Evolutionary conservation across 2,888 invertebrate genomes (phyloP), one percentile per base, ranked within the genome.

Genomic region (Perdita meconis): DNA sequence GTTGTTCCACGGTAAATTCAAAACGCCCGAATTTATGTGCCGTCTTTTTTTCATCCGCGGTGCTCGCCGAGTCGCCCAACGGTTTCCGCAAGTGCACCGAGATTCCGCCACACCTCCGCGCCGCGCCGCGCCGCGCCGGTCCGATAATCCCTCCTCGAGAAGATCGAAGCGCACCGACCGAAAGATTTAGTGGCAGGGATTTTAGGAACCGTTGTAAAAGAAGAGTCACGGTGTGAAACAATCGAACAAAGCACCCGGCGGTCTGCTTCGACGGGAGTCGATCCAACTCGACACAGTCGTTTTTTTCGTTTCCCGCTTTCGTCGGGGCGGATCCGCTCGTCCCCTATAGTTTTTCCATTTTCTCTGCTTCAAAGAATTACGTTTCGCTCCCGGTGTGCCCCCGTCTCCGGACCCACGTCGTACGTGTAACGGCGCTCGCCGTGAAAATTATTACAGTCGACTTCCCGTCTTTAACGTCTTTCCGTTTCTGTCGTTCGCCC

Each of bases 381-480:
- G 53, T 16, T 16, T 30, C 30, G 66, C 19, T 56, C 8, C 12
- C 19, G 10, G 19, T 10, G 1, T 8, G 6, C 30, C 3, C 38
- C 5, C 12, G 47, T 57, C 36, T n/a, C 42, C 6, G 30, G n/a
- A 16, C 8, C 10, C 50, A 13, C 34, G 47, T 50, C 50, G 38
- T 12, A n/a, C 55, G 47, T 10, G 38, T 38, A 6, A 56, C 6
- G 24, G n/a, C 12, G 5, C n/a, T 22, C 24, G 24, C 0, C 4
- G 16, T 10, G 53, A 59, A 64, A 71, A 64, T 74, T 71, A 53
- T 74, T 59, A 44, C 74, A 38, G 26, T 63, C 44, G 64, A 59
- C 71, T 57, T 70, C 34, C 36, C 42, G 51, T 53, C 59, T 44
- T 26, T 42, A 51, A 57, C 65, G 38, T 26, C 4, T 13, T 22